Conservation (phyloP, 2,113 vertebrate species). For the Channa maculata region DNA sequence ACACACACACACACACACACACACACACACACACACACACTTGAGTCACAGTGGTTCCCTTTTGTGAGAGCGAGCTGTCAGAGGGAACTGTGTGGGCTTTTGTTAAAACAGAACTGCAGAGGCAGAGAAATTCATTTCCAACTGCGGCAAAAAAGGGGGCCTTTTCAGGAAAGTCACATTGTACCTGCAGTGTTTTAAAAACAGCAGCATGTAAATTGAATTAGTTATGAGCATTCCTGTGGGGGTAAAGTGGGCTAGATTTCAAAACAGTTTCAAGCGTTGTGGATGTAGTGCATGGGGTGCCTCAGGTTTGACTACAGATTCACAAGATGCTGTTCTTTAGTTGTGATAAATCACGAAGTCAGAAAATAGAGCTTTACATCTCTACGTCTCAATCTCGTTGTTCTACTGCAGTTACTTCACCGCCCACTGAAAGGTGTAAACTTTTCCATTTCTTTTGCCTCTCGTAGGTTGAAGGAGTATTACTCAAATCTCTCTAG, state of each 20-base stretch:
- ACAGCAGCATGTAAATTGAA: constrained; percentile 73
- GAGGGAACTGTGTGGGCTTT: constrained; percentile 74
- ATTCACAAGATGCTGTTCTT: constrained; percentile 32
- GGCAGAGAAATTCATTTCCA: constrained; percentile 76
- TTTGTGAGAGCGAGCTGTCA: constrained; percentile 72
- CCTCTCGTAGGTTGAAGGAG: constrained; percentile 2
- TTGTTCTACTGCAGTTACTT: constrained; percentile 11
- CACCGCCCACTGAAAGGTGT: constrained; percentile 28
- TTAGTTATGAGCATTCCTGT: constrained; percentile 67
- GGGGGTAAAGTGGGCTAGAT: constrained; percentile 56
- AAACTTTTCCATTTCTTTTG: constrained; percentile 29
- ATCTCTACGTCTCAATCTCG: constrained; percentile 43
- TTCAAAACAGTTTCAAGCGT: constrained; percentile 45
- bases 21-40: constrained; percentile 23
- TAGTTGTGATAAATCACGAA: constrained; percentile 37
- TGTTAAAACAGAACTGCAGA: constrained; percentile 72
- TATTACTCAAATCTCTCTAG: constrained; percentile 9
- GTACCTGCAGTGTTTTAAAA: constrained; percentile 78
- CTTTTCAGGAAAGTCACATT: constrained; percentile 70
- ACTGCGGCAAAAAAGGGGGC: constrained; percentile 53
- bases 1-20: constrained; percentile 25
- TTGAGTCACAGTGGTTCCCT: constrained; percentile 63
- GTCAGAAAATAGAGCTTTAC: constrained; percentile 48
- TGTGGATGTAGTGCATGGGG: constrained; percentile 39
- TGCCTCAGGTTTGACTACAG: constrained; percentile 15